Conservation (phyloP, 2,797 vertebrate species). For the Echeneis naucrates region DNA sequence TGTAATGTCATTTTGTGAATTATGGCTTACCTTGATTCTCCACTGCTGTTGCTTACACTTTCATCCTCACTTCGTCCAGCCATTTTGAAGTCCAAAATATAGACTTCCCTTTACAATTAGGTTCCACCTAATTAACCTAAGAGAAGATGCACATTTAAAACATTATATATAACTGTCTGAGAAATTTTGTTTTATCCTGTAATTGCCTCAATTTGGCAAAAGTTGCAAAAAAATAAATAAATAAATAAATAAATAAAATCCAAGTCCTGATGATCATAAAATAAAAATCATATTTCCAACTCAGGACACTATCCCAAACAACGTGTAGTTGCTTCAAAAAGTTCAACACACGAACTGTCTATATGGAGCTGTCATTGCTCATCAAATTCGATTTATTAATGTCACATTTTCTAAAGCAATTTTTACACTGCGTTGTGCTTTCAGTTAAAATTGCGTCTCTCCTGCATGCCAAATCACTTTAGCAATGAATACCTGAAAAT, state of each 20-base stretch:
- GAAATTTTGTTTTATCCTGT: background rate
- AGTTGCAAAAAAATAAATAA: background rate
- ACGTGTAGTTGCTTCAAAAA: constrained; percentile 1
- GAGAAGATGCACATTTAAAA: constrained; percentile 19
- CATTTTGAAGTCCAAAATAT: constrained; percentile 87
- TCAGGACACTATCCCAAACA: background rate
- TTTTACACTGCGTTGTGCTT: background rate
- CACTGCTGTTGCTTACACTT: constrained; percentile 95
- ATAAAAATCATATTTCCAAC: background rate
- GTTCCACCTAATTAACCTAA: constrained; percentile 67
- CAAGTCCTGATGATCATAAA: background rate
- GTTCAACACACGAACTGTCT: constrained; percentile 1
- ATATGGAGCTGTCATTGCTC: constrained; percentile 20
- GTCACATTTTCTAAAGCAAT: background rate
- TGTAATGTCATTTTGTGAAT: background rate
- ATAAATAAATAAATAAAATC: no score
- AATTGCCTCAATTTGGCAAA: background rate
- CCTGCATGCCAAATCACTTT: background rate
- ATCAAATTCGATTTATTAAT: background rate
- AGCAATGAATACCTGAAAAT: background rate
- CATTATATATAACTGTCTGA: background rate
- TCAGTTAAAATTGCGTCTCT: background rate
- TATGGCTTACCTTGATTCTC: constrained; percentile 92
- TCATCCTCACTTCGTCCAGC: constrained; percentile 98
- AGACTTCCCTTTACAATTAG: constrained; percentile 55